Conservation (phyloP, 2,888 invertebrate genomes). For the Listrodromus nycthemerus region DNA sequence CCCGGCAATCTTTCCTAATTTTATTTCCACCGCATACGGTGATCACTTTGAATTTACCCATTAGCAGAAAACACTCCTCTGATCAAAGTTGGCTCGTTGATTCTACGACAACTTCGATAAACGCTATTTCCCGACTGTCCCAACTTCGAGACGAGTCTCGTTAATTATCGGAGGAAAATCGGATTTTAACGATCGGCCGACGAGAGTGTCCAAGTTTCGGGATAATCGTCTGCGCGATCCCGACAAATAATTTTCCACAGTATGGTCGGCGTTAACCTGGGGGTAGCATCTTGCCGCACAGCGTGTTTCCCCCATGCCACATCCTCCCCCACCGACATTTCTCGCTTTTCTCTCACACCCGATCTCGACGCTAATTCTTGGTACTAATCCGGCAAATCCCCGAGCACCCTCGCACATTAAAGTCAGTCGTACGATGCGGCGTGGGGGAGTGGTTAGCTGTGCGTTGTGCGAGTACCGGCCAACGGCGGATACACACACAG, state of each 20-base stretch:
- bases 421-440: slow-evolving; percentile 72
- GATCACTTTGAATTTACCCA: neutral
- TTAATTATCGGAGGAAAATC: slow-evolving; percentile 41
- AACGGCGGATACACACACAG: slow-evolving; percentile 48
- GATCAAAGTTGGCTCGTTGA: slow-evolving; percentile 61
- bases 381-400: slow-evolving; percentile 80
- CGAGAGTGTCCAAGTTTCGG: slow-evolving; percentile 15
- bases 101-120: slow-evolving; percentile 52
- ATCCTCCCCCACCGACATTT: slow-evolving; percentile 28
- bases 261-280: slow-evolving; percentile 33
- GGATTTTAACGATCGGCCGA: slow-evolving; percentile 18
- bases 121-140: slow-evolving; percentile 13
- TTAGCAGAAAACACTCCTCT: neutral
- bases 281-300: slow-evolving; percentile 73
- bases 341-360: slow-evolving; percentile 39
- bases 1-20: neutral
- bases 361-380: slow-evolving; percentile 78
- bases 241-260: slow-evolving; percentile 65
- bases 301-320: slow-evolving; percentile 40
- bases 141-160: neutral
- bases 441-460: slow-evolving; percentile 31
- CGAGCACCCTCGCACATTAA: slow-evolving; percentile 77
- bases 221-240: slow-evolving; percentile 48
- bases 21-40: slow-evolving; percentile 22
- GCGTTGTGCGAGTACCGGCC: slow-evolving; percentile 45